Conservation (phyloP, 2,888 invertebrate genomes). For the Eristalis arbustorum region DNA sequence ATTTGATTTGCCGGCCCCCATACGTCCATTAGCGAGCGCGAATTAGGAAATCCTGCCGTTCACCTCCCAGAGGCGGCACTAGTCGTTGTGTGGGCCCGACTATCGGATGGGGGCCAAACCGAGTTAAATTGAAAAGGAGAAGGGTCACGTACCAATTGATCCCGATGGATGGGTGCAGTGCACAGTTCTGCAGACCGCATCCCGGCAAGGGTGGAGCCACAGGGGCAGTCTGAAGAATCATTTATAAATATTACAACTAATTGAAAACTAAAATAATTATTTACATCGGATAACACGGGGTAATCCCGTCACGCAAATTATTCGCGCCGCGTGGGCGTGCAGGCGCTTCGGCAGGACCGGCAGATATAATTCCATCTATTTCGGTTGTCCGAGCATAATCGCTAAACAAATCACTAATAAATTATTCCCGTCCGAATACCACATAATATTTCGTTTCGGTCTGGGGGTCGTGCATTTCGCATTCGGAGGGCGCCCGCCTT, state of each 20-base stretch:
- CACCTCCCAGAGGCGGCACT: slow-evolving; percentile 7
- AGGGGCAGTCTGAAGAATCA: not conserved
- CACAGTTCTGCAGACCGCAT: not conserved
- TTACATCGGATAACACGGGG: slow-evolving; percentile 63
- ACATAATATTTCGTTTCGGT: slow-evolving; percentile 69
- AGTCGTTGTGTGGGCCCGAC: not conserved
- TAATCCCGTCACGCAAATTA: slow-evolving; percentile 66
- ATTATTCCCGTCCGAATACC: slow-evolving; percentile 70
- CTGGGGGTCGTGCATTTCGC: slow-evolving; percentile 58
- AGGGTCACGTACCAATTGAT: slow-evolving; percentile 51
- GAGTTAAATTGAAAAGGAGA: not conserved
- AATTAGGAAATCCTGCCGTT: slow-evolving; percentile 53
- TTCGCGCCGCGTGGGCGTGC: slow-evolving; percentile 12
- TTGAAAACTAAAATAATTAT: slow-evolving; percentile 66
- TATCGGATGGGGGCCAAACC: not conserved
- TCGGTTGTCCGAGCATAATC: slow-evolving; percentile 67
- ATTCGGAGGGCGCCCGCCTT: slow-evolving; percentile 9
- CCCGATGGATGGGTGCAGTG: slow-evolving; percentile 18
- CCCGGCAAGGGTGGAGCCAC: too few relatives aligned
- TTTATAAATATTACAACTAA: slow-evolving; percentile 67
- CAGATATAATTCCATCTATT: slow-evolving; percentile 61
- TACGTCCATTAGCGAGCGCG: slow-evolving; percentile 59
- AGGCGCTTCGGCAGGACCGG: not conserved
- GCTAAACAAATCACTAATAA: slow-evolving; percentile 71
- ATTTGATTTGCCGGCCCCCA: slow-evolving; percentile 44